Evolutionary conservation across 2,888 invertebrate genomes (phyloP).

Genomic region (Cryptops parisi): DNA sequence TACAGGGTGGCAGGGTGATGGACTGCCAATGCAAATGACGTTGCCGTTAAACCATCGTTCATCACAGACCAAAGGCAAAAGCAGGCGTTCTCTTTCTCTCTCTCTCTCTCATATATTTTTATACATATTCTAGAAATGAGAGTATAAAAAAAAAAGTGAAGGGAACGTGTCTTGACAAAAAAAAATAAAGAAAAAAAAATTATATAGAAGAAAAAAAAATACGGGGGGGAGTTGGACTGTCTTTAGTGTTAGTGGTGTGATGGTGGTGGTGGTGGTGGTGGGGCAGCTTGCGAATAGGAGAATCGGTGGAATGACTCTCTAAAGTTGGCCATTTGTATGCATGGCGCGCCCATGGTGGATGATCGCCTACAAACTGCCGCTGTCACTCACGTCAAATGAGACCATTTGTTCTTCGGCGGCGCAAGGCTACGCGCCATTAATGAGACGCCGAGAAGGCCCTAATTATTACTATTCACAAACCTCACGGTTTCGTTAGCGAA

Average conservation of each 20-base stretch:
- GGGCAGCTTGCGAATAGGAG: not conserved
- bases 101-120: too few species aligned
- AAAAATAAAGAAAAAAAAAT: too few species aligned
- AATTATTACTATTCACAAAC: conserved; percentile 1
- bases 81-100: too few species aligned
- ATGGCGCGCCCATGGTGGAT: conserved; percentile 7
- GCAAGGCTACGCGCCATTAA: not conserved
- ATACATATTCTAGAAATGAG: too few species aligned
- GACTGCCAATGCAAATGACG: conserved; percentile 15
- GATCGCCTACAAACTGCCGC: conserved; percentile 13
- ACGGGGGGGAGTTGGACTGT: conserved; percentile 3
- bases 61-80: conserved; percentile 6
- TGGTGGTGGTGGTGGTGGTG: not conserved
- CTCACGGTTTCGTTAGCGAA: too few species aligned
- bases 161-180: too few species aligned
- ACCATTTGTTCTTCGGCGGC: conserved; percentile 10
- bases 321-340: conserved; percentile 13
- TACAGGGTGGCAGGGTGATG: conserved; percentile 12
- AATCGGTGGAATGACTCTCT: not conserved
- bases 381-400: conserved; percentile 14
- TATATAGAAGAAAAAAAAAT: conserved; percentile 4
- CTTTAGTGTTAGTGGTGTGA: too few species aligned
- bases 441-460: not conserved
- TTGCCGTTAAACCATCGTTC: conserved; percentile 7
- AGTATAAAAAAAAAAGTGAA: too few species aligned